Percentiles rank a stretch among this genome's conserved stretches.
These are phyloP conservation scores for Notarius lentiginosus DNA, from an alignment of 2,113 vertebrate genomes.

Conservation along the genomic window DNA sequence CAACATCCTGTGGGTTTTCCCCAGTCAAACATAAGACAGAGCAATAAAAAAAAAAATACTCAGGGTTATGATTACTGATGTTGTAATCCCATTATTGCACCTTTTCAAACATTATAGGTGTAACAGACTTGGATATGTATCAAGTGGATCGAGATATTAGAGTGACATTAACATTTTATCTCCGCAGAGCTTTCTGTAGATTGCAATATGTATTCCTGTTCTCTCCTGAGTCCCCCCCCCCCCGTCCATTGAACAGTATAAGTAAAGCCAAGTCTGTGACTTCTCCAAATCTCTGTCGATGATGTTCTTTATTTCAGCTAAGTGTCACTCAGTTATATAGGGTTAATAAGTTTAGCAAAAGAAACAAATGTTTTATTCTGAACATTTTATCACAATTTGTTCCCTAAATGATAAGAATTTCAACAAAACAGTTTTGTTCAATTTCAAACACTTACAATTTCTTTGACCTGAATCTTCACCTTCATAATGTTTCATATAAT, in stretches of 20 bases:
- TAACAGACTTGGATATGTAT: no score
- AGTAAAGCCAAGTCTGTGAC: no score
- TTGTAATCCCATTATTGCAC: neutral
- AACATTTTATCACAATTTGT: neutral
- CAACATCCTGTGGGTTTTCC: neutral
- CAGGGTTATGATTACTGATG: neutral
- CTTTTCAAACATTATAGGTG: neutral
- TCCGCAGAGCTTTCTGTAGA: no score
- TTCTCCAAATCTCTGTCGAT: no score
- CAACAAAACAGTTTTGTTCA: neutral
- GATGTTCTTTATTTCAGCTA: no score
- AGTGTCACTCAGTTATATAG: no score
- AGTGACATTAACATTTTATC: no score
- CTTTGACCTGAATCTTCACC: neutral
- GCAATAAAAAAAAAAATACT: neutral
- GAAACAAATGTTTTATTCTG: neutral
- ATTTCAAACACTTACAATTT: neutral
- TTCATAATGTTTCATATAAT: neutral
- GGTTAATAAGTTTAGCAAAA: neutral
- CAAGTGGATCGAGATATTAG: no score
- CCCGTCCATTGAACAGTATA: no score
- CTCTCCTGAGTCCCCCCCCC: no score
- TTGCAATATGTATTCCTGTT: no score
- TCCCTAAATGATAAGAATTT: neutral
- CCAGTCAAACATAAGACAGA: neutral